Evolutionary conservation across 2,888 invertebrate genomes (phyloP), one percentile per base, ranked within the genome.

Genomic region (Cremastinae sp.): DNA sequence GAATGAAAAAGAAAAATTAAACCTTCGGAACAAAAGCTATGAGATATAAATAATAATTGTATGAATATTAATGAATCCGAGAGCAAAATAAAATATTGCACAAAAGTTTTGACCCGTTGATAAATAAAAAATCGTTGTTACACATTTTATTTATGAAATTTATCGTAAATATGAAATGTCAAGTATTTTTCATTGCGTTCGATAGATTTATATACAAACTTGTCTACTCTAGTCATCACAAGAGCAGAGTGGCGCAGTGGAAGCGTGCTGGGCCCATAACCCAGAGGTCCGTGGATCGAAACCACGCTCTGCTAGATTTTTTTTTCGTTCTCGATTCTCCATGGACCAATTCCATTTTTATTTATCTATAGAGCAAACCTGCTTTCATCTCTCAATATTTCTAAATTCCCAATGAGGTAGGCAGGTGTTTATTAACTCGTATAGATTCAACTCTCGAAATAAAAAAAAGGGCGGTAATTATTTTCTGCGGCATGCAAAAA

Each of bases 261-360:
- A 94, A 93, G 94, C 94, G 94, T 94, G 94, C 94, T 94, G 94
- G 94, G 94, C 94, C 94, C 94, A 94, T 94, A 94, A 94, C 94
- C 95, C 95, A 95, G 95, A 95, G 95, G 94, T 95, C 95, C 95
- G 95, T 95, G 94, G 94, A 95, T 94, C 94, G 95, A 95, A 95
- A 95, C 94, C 94, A 95, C 94, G 95, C 94, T 94, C 93, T 93
- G 93, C 93, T 93, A 93, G 5, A 2, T 12, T 55, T 68, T 80
- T 82, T 81, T 81, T 78, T 78, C 58, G 37, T 37, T 58, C 55
- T n/a, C 18, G 28, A 47, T 56, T 3, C 35, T 12, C n/a, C n/a
- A n/a, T n/a, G 28, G 28, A n/a, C n/a, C n/a, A n/a, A n/a, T 20
- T 12, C 9, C 0, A 22, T 41, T 22, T 51, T 41, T 22, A 10